Evolutionary conservation across 2,113 vertebrate species (phyloP).

Genomic region (Meriones unguiculatus): DNA sequence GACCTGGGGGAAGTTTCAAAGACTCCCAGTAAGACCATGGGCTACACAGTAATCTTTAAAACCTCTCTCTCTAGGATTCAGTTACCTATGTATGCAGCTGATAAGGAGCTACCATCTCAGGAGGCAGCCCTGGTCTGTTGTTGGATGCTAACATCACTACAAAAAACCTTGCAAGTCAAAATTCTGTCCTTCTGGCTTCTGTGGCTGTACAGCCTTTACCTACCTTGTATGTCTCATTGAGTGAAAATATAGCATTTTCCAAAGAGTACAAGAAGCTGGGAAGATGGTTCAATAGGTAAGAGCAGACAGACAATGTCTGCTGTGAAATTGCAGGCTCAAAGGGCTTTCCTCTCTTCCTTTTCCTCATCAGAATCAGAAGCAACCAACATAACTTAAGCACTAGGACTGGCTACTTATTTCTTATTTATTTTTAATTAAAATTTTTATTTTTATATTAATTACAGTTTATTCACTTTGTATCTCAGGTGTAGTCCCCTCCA

Average conservation of each 20-base stretch:
- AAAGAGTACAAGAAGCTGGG: not conserved
- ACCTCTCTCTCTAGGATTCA: not conserved
- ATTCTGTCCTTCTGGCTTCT: not conserved
- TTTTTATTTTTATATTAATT: too few relatives aligned
- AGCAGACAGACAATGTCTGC: not conserved
- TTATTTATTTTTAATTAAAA: too few relatives aligned
- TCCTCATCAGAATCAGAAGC: not conserved
- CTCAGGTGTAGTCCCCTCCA: too few relatives aligned
- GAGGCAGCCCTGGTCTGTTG: not conserved
- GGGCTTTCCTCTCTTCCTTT: too few relatives aligned
- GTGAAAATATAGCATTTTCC: not conserved
- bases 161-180: not conserved
- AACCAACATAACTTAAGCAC: not conserved
- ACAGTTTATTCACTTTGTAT: too few relatives aligned
- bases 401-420: too few relatives aligned
- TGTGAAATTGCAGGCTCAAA: too few relatives aligned
- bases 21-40: not conserved
- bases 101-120: not conserved
- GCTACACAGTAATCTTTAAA: not conserved
- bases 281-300: not conserved
- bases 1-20: not conserved
- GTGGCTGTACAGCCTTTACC: not conserved
- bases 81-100: not conserved
- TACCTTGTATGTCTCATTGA: not conserved
- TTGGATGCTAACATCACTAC: not conserved